Evolutionary conservation across 1,140 invertebrate species (phyloP), one percentile per base, ranked within the genome.

Genomic region (Meloidogyne exigua): DNA sequence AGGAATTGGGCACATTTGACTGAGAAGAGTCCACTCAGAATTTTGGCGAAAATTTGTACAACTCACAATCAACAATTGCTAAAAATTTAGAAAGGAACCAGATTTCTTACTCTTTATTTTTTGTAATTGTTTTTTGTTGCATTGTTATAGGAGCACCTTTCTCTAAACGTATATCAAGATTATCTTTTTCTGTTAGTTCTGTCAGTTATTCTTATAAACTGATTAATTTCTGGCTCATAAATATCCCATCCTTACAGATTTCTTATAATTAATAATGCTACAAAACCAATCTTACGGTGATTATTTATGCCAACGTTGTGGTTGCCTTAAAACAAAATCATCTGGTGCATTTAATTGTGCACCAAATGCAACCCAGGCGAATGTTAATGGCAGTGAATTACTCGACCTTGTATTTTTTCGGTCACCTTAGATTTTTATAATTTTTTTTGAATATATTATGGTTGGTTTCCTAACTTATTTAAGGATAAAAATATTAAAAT

Each of bases 381-480:
- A 57, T 57, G n/a, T 62, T 39, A 73, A 73, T 32, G 71, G 71
- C 21, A 73, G 71, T 32, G 71, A 73, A 73, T 65, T 73, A 65
- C 28, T 73, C 15, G 71, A 73, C 21, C n/a, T 73, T 28, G 71
- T 73, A 26, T 73, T 64, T 73, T 73, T 73, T 62, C 65, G 49
- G 49, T 57, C 13, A 4, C n/a, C 18, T 49, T 18, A 18, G 11
- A 13, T 42, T 44, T 18, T 39, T 7, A 9, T 32, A 42, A 4
- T 42, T 42, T 44, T 44, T 9, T 44, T 1, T 44, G 18, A 15
- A 44, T n/a, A n/a, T n/a, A n/a, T n/a, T n/a, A n/a, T n/a, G n/a
- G n/a, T n/a, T n/a, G n/a, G 9, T 44, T 44, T 44, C 1, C 15
- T 12, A 44, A 44, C 4, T 57, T 57, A n/a, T 57, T 7, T n/a